phyloP scores from a whole-genome alignment of 2,797 vertebrate species.

The Bradypodion ventrale region DNA sequence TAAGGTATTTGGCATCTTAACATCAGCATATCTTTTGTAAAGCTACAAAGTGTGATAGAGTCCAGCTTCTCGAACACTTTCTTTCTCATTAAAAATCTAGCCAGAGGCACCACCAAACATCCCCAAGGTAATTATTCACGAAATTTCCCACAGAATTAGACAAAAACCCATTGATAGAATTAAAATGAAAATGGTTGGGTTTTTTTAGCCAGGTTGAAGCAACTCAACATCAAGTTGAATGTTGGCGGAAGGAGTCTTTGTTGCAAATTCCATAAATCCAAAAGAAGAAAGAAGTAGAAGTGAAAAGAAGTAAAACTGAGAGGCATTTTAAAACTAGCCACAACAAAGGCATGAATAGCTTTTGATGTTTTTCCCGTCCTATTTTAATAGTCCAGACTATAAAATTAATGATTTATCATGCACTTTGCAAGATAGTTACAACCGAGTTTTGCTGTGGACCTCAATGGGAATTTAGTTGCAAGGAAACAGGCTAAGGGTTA shows the following conservation, averaged over 20 bases:
- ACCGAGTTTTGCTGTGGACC: background rate
- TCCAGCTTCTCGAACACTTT: background rate
- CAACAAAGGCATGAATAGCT: slow-evolving; percentile 12
- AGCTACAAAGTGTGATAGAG: background rate
- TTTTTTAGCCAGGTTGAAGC: slow-evolving; percentile 6
- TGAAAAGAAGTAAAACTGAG: slow-evolving; percentile 21
- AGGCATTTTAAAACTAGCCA: background rate
- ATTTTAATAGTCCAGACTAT: background rate
- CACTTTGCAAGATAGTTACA: background rate
- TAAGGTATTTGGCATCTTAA: slow-evolving; percentile 20
- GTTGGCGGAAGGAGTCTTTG: background rate
- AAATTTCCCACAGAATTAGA: slow-evolving; percentile 20
- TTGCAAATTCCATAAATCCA: slow-evolving; percentile 29
- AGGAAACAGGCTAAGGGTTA: background rate
- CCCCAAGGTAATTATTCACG: background rate
- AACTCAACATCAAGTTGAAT: slow-evolving; percentile 5
- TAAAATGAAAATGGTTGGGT: slow-evolving; percentile 34
- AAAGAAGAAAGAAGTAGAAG: background rate
- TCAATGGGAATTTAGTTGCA: background rate
- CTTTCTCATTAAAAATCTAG: slow-evolving; percentile 14
- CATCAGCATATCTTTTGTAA: background rate
- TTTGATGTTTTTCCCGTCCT: background rate
- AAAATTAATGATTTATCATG: background rate
- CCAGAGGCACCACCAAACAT: background rate
- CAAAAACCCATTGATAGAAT: slow-evolving; percentile 28